Percentiles rank a stretch among this genome's conserved stretches.
Evolutionary conservation across 2,888 invertebrate genomes (phyloP).

Genomic region (Gasteruption jaculator): DNA sequence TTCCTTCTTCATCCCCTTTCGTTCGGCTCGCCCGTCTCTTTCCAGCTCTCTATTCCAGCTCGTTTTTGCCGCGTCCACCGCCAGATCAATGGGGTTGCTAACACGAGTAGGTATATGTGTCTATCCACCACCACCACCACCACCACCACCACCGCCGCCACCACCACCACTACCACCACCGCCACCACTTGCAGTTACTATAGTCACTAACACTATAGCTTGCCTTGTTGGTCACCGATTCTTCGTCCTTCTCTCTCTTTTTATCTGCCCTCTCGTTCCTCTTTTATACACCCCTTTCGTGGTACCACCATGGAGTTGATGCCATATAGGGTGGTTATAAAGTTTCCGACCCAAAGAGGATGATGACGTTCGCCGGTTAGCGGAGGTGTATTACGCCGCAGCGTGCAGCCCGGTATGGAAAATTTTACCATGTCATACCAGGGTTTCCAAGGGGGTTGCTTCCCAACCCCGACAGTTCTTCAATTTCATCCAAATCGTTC

Average conservation of each 20-base stretch:
- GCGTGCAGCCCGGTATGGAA: no score
- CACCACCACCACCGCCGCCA: conserved; percentile 10
- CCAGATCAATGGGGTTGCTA: conserved; percentile 52
- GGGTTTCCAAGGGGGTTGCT: no score
- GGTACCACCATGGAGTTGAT: conserved; percentile 25
- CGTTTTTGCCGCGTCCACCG: conserved; percentile 48
- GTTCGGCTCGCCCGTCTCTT: conserved; percentile 17
- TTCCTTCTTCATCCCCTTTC: conserved; percentile 17
- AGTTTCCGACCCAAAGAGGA: conserved; percentile 31
- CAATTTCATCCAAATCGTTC: no score
- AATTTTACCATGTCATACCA: no score
- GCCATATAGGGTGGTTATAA: conserved; percentile 39
- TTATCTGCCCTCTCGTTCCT: conserved; percentile 20
- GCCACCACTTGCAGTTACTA: no score
- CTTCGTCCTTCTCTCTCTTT: conserved; percentile 19
- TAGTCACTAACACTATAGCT: no score
- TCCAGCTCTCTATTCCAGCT: conserved; percentile 33
- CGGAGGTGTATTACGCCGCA: no score
- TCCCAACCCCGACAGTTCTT: no score
- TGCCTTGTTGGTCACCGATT: no score
- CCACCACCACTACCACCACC: conserved; percentile 15
- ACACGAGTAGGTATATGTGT: conserved; percentile 47
- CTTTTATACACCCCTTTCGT: conserved; percentile 20
- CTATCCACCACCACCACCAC: conserved; percentile 31
- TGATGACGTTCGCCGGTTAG: not conserved